Evolutionary conservation across 2,888 invertebrate genomes (phyloP).

Genomic region (Andrena trimmerana): DNA sequence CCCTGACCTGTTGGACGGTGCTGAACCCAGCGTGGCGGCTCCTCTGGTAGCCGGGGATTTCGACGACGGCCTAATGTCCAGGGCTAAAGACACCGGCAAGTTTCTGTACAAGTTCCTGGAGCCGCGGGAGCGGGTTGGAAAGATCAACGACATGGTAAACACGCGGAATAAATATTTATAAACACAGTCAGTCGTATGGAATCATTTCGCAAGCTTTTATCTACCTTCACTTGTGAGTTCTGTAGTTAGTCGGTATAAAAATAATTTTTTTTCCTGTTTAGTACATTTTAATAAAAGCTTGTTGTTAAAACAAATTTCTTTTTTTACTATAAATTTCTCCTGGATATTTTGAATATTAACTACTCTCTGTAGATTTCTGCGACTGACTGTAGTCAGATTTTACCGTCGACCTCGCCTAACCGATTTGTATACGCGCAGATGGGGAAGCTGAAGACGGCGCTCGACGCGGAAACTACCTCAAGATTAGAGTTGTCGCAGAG

Average conservation of each 20-base stretch:
- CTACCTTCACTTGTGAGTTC: background rate
- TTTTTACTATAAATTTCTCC: too few species aligned
- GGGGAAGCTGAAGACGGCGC: slow-evolving; percentile 90
- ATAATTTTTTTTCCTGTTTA: background rate
- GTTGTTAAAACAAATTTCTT: too few species aligned
- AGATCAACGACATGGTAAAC: slow-evolving; percentile 95
- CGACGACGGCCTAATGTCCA: slow-evolving; percentile 94
- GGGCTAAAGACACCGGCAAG: slow-evolving; percentile 95
- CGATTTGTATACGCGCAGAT: slow-evolving; percentile 86
- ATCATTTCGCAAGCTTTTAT: background rate
- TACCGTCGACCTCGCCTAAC: too few species aligned
- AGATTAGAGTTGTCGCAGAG: slow-evolving; percentile 81
- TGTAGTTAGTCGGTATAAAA: slow-evolving; percentile 1
- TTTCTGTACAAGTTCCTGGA: slow-evolving; percentile 91
- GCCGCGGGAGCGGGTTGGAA: slow-evolving; percentile 89
- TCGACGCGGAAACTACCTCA: slow-evolving; percentile 90
- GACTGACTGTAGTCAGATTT: too few species aligned
- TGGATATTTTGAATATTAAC: too few species aligned
- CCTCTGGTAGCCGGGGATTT: slow-evolving; percentile 85
- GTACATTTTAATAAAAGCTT: too few species aligned
- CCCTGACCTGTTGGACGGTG: slow-evolving; percentile 83
- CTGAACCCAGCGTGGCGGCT: slow-evolving; percentile 82
- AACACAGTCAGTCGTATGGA: background rate
- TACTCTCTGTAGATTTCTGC: too few species aligned
- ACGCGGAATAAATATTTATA: too few species aligned